phyloP scores from a whole-genome alignment of 1,140 invertebrate genomes.

The Drosophila persimilis region DNA sequence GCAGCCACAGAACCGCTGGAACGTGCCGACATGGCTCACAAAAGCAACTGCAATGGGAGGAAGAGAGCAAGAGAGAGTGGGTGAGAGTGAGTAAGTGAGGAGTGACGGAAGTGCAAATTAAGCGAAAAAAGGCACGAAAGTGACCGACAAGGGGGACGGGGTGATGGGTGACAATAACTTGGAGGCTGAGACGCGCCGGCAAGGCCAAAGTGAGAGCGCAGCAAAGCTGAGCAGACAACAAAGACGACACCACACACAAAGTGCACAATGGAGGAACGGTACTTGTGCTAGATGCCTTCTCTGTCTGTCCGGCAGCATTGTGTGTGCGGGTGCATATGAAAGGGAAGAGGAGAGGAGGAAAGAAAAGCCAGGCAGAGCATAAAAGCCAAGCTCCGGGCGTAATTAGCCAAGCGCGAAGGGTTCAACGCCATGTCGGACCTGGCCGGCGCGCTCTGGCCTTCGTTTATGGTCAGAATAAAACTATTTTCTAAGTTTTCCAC shows the following conservation, averaged over 20 bases:
- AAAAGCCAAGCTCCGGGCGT: slow-evolving; percentile 50
- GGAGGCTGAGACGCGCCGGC: slow-evolving; percentile 24
- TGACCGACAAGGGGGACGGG: slow-evolving; percentile 30
- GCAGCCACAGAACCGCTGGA: slow-evolving; percentile 48
- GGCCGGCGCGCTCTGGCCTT: slow-evolving; percentile 23
- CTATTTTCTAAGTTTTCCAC: slow-evolving; percentile 40
- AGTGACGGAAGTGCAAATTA: slow-evolving; percentile 68
- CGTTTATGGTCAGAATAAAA: slow-evolving; percentile 28
- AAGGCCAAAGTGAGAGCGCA: slow-evolving; percentile 48
- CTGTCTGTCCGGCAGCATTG: slow-evolving; percentile 22
- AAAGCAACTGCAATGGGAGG: slow-evolving; percentile 31
- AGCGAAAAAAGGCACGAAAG: slow-evolving; percentile 53
- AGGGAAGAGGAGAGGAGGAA: slow-evolving; percentile 31
- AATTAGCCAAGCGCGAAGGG: slow-evolving; percentile 74
- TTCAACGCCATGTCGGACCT: slow-evolving; percentile 53
- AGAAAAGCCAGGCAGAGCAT: slow-evolving; percentile 36
- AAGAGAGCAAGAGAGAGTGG: slow-evolving; percentile 14
- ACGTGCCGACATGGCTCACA: slow-evolving; percentile 61
- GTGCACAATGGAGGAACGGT: slow-evolving; percentile 48
- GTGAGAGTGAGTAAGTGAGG: slow-evolving; percentile 15
- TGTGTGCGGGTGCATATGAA: slow-evolving; percentile 20
- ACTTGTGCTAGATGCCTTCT: slow-evolving; percentile 51
- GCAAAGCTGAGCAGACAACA: slow-evolving; percentile 61
- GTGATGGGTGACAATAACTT: slow-evolving; percentile 5
- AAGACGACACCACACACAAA: slow-evolving; percentile 50